Conservation (phyloP, 2,113 vertebrate genomes). For the Serilophus lunatus region DNA sequence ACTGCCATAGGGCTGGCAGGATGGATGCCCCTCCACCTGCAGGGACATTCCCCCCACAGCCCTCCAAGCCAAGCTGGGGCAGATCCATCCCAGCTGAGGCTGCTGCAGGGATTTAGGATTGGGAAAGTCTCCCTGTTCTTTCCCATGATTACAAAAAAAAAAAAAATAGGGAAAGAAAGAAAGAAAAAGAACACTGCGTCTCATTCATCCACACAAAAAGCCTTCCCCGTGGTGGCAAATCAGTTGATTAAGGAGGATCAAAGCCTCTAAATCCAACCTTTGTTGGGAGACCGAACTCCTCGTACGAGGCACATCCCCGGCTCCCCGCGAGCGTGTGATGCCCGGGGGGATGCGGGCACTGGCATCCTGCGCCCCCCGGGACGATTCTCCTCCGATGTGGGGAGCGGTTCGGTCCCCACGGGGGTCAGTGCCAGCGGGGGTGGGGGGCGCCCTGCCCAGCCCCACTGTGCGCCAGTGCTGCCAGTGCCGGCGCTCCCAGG, state of each 20-base stretch:
- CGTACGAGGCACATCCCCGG: background rate
- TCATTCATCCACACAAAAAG: background rate
- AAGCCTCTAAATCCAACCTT: constrained; percentile 2
- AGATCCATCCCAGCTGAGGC: background rate
- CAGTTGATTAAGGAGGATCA: constrained; percentile 30
- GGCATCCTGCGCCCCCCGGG: background rate
- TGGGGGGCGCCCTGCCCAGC: background rate
- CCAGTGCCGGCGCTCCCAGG: background rate
- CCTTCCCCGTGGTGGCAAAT: constrained; percentile 7
- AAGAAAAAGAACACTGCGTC: background rate
- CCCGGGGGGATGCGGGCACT: background rate
- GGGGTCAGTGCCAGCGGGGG: background rate
- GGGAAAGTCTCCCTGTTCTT: background rate
- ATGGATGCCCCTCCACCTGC: background rate
- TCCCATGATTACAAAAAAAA: background rate
- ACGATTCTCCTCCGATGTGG: background rate
- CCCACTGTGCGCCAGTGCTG: background rate
- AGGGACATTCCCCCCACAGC: background rate
- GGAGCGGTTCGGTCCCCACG: background rate
- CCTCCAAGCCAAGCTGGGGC: background rate
- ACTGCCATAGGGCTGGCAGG: rapidly evolving
- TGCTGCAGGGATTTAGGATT: background rate
- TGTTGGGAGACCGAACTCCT: background rate
- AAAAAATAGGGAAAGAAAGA: background rate
- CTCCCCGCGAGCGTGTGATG: no score